Evolutionary conservation across 2,888 invertebrate species (phyloP).

Genomic region (Macropis europaea): DNA sequence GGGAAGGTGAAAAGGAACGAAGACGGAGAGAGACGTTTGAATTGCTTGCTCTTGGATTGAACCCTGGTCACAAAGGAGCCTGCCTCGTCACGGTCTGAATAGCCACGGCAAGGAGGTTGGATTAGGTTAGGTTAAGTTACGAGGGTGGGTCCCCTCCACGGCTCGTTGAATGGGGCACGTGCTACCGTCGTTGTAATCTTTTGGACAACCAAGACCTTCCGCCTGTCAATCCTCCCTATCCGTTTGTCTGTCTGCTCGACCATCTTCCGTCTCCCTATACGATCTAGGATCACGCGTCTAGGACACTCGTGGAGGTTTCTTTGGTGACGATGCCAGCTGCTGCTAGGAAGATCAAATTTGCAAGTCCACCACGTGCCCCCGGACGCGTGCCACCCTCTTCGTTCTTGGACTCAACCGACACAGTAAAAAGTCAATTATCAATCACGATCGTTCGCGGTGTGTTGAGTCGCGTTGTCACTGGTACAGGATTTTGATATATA

Average conservation of each 20-base stretch:
- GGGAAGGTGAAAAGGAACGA: slow-evolving; percentile 8
- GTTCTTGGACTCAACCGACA: neutral
- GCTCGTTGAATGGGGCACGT: slow-evolving; percentile 74
- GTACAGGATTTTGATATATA: too few species aligned
- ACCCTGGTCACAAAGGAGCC: slow-evolving; percentile 60
- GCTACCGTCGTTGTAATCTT: slow-evolving; percentile 69
- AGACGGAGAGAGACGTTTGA: slow-evolving; percentile 49
- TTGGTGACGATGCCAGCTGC: slow-evolving; percentile 65
- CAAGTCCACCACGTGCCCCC: slow-evolving; percentile 62
- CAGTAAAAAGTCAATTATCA: neutral
- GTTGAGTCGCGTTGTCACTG: too few species aligned
- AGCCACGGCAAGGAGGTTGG: slow-evolving; percentile 66
- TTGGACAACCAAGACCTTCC: slow-evolving; percentile 46
- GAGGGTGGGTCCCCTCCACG: slow-evolving; percentile 69
- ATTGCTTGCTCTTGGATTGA: slow-evolving; percentile 55
- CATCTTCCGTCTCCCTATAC: slow-evolving; percentile 39
- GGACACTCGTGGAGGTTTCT: slow-evolving; percentile 53
- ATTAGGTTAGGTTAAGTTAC: slow-evolving; percentile 71
- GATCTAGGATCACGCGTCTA: slow-evolving; percentile 56
- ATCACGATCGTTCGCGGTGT: neutral
- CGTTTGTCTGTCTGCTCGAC: slow-evolving; percentile 52
- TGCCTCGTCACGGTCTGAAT: slow-evolving; percentile 71
- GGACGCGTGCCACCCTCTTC: slow-evolving; percentile 8
- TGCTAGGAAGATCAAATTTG: slow-evolving; percentile 65
- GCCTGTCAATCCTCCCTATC: slow-evolving; percentile 53